Evolutionary conservation across 2,797 vertebrate species (phyloP), one percentile per base, ranked within the genome.

Genomic region (Sebastes hopkinsi): DNA sequence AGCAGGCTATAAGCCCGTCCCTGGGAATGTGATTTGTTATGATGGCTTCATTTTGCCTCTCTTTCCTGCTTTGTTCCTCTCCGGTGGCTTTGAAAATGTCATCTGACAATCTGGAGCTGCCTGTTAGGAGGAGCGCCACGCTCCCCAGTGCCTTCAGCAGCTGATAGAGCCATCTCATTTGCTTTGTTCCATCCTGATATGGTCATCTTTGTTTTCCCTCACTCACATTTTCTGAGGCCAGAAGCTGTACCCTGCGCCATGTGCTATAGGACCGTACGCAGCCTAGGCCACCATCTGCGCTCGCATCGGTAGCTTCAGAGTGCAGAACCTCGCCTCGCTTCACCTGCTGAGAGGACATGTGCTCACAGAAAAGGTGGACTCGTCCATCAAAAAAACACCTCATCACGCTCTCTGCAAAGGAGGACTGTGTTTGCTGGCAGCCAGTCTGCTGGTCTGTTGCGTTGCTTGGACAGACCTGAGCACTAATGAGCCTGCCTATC

Each of bases 401-500:
- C 64, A 59, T 88, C 79, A 64, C 12, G 34, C 67, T 77, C 74
- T 85, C 73, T 72, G 82, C 64, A 78, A 73, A 83, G 55, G 60
- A 72, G 52, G 50, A 10, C 67, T 36, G 81, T 36, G 81, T 75
- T 91, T 86, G 78, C 87, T 92, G 90, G 87, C 88, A 88, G 84
- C 77, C 71, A 7, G 67, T 85, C 80, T 71, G 72, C 75, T 79
- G 79, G 30, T 91, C 82, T 85, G 72, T 86, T 85, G 83, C 76
- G 67, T 77, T 82, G 84, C 86, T 84, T 92, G 85, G 80, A 92
- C 86, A 81, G 87, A 91, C 78, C 86, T 83, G 83, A 87, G 81
- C 90, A 84, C 90, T 94, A 94, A 95, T 94, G 94, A 94, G 94
- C 87, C 90, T 89, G 79, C 88, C 85, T 85, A 86, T 89, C 88